A percentile compares a stretch with the other conserved stretches of the same genome.
phyloP scores from a whole-genome alignment of 2,888 invertebrate species.

The Mythimna ferrago region DNA sequence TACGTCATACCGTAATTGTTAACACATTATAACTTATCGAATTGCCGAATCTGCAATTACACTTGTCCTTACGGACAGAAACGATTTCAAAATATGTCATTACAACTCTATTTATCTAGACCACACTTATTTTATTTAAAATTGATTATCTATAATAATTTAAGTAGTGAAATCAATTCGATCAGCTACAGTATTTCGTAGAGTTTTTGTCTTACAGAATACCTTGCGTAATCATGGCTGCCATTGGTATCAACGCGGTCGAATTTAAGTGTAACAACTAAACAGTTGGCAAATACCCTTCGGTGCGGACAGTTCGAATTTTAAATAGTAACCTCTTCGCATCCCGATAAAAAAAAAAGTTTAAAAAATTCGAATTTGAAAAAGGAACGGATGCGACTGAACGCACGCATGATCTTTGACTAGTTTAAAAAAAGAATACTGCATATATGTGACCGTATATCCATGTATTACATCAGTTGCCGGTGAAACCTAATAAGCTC shows the following conservation, averaged over 20 bases:
- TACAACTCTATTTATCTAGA: constrained; percentile 34
- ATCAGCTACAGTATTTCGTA: constrained; percentile 67
- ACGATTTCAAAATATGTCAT: constrained; percentile 17
- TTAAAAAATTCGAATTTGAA: constrained; percentile 27
- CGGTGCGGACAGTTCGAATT: constrained; percentile 56
- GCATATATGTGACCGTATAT: constrained; percentile 60
- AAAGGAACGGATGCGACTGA: constrained; percentile 28
- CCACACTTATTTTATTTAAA: constrained; percentile 34
- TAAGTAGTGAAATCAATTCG: constrained; percentile 73
- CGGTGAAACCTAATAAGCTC: constrained; percentile 59
- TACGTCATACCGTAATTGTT: not conserved
- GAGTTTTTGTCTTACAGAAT: constrained; percentile 67
- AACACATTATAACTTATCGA: not conserved
- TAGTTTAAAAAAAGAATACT: constrained; percentile 44
- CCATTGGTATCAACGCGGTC: constrained; percentile 62
- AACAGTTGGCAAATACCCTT: constrained; percentile 69
- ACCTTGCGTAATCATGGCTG: constrained; percentile 70
- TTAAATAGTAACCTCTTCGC: constrained; percentile 26
- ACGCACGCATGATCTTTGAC: constrained; percentile 32
- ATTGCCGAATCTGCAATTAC: not conserved
- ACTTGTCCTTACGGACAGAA: not conserved
- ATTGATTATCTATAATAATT: constrained; percentile 34
- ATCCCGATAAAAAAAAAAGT: constrained; percentile 10
- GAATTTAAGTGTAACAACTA: constrained; percentile 58
- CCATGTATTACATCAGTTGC: constrained; percentile 62